Percentiles rank a stretch among this genome's conserved stretches.
Evolutionary conservation across 1,140 invertebrate species (phyloP).

Genomic region (Mactra quadrangularis): DNA sequence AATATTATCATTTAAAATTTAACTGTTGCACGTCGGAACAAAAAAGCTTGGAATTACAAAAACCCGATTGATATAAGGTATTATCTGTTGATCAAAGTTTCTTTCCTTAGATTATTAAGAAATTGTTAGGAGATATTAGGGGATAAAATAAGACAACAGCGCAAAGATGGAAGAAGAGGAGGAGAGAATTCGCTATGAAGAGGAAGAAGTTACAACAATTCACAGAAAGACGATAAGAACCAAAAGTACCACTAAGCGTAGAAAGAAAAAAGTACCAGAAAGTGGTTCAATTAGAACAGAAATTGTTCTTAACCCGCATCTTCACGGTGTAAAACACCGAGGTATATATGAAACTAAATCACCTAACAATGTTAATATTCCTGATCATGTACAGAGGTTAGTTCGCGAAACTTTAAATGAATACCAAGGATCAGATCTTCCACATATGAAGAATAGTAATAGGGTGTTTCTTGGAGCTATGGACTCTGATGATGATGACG

Average conservation of each 20-base stretch:
- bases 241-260: constrained; percentile 30
- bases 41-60: no score
- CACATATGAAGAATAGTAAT: constrained; percentile 1
- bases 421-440: constrained; percentile 42
- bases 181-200: constrained; percentile 22
- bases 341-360: not conserved
- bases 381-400: constrained; percentile 24
- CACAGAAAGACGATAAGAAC: constrained; percentile 42
- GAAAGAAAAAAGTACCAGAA: not conserved
- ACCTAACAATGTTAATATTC: not conserved
- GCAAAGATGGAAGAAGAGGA: constrained; percentile 34
- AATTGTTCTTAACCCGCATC: constrained; percentile 40
- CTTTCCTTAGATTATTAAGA: no score
- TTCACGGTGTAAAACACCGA: constrained; percentile 8
- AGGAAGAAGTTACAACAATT: constrained; percentile 52
- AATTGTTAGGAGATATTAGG: no score
- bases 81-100: no score
- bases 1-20: no score
- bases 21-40: no score
- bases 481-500: constrained; percentile 41
- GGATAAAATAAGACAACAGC: no score
- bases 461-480: constrained; percentile 46
- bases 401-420: constrained; percentile 55
- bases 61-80: no score
- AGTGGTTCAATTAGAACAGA: constrained; percentile 3